Percentiles rank a stretch among this genome's conserved stretches.
These are phyloP conservation scores for Poeciliopsis retropinna DNA, from an alignment of 2,113 vertebrate species.

Conservation along the genomic window DNA sequence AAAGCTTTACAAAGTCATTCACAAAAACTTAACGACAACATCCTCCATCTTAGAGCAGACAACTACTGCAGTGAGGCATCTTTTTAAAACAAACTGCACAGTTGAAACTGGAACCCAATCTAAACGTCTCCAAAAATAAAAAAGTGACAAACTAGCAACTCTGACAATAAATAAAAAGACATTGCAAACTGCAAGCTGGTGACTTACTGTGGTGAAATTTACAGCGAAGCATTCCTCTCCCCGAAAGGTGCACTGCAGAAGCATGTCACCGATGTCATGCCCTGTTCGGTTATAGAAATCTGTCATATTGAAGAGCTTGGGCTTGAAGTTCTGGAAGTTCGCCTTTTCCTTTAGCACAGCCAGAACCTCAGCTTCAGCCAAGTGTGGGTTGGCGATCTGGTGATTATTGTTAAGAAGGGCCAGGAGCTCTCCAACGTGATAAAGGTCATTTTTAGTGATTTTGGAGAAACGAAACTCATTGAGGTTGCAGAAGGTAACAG, in stretches of 20 bases:
- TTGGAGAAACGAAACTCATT: constrained; percentile 90
- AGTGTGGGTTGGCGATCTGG: constrained; percentile 84
- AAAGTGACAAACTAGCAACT: constrained; percentile 7
- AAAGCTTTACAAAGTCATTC: not conserved
- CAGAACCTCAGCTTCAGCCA: constrained; percentile 85
- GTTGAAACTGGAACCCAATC: constrained; percentile 12
- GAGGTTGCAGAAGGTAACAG: constrained; percentile 90
- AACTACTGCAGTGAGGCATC: constrained; percentile 12
- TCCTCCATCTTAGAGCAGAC: not conserved
- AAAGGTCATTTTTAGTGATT: constrained; percentile 88
- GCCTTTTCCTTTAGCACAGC: constrained; percentile 86
- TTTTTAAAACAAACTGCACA: constrained; percentile 10
- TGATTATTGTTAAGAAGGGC: constrained; percentile 86
- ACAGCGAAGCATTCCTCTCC: constrained; percentile 80
- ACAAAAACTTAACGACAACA: constrained; percentile 1
- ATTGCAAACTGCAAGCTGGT: constrained; percentile 15
- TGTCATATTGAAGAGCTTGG: constrained; percentile 89
- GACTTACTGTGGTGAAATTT: constrained; percentile 89
- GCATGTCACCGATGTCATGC: constrained; percentile 88
- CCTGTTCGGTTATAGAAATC: constrained; percentile 91
- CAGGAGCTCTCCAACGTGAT: constrained; percentile 88
- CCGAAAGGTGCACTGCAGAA: constrained; percentile 88
- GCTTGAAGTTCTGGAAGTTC: constrained; percentile 88
- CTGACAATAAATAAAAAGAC: constrained; percentile 18
- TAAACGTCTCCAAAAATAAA: constrained; percentile 7